Percentiles rank a stretch among this genome's conserved stretches.
These are phyloP conservation scores for Drosophila trichaetosa DNA, from an alignment of 2,888 invertebrate species.

Conservation along the genomic window DNA sequence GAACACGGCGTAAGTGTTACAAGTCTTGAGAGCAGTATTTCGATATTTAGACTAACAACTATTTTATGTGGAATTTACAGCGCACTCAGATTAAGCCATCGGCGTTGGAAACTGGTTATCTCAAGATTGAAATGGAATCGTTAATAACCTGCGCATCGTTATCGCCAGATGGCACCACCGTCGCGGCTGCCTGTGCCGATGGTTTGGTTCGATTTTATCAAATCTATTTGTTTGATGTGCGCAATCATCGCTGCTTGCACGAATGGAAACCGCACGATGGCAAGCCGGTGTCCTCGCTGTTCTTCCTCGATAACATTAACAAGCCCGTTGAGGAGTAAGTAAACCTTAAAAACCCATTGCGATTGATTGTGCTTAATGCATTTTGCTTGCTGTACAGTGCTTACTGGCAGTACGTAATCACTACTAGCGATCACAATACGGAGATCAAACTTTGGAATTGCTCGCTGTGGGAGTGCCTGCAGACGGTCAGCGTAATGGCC, in stretches of 20 bases:
- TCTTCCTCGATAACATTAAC: conserved; percentile 96
- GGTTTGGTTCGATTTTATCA: conserved; percentile 97
- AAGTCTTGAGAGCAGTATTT: neutral
- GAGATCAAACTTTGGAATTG: conserved; percentile 97
- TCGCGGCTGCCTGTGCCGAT: conserved; percentile 95
- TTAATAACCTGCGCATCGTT: conserved; percentile 94
- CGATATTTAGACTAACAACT: neutral
- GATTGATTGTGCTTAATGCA: neutral
- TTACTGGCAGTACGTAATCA: conserved; percentile 98
- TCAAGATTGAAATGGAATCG: conserved; percentile 86
- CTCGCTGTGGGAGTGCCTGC: conserved; percentile 97
- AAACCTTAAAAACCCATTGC: too few relatives aligned
- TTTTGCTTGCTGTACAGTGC: conserved; percentile 82
- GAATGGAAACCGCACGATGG: conserved; percentile 97
- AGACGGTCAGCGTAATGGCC: conserved; percentile 89
- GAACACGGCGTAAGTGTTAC: conserved; percentile 80
- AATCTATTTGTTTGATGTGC: conserved; percentile 90
- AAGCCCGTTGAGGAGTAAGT: conserved; percentile 91
- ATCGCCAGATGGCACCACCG: conserved; percentile 97
- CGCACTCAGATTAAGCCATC: conserved; percentile 78
- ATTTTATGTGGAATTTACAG: conserved; percentile 47
- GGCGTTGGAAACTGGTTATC: conserved; percentile 81
- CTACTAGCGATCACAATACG: conserved; percentile 95
- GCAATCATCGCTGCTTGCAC: conserved; percentile 93
- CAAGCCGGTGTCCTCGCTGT: conserved; percentile 93